Evolutionary conservation across 2,888 invertebrate genomes (phyloP).

Genomic region (Glyphotaelius pellucidus): DNA sequence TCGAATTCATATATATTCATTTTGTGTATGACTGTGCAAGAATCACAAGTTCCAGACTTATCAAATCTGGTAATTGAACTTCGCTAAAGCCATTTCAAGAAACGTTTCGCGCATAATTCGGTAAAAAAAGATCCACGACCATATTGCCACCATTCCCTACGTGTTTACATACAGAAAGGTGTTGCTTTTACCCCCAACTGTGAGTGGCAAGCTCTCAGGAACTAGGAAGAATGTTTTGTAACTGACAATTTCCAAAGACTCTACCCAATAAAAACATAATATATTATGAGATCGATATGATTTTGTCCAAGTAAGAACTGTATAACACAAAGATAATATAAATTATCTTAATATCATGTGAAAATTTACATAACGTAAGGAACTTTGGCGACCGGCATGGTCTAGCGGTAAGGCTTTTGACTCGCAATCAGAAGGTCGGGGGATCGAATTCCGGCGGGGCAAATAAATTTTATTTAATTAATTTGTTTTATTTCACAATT

Average conservation of each 20-base stretch:
- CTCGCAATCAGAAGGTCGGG: too few relatives aligned
- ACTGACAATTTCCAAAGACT: neutral
- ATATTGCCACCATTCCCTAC: neutral
- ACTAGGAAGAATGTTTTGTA: neutral
- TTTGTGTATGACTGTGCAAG: too few relatives aligned
- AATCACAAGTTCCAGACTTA: neutral
- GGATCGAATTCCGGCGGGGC: too few relatives aligned
- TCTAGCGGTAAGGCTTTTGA: too few relatives aligned
- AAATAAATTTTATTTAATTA: too few relatives aligned
- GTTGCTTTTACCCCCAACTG: neutral
- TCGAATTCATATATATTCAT: neutral
- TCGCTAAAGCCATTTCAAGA: too few relatives aligned
- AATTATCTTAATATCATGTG: too few relatives aligned
- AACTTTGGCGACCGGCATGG: too few relatives aligned
- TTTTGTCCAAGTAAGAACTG: neutral
- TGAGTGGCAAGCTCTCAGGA: neutral
- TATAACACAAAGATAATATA: too few relatives aligned
- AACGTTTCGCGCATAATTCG: neutral
- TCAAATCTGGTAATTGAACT: too few relatives aligned
- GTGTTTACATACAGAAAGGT: neutral
- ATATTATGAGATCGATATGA: neutral
- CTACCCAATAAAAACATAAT: neutral
- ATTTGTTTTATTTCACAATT: too few relatives aligned
- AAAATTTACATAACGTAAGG: too few relatives aligned
- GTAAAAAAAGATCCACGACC: neutral